Base-by-base conservation (phyloP, 1,140 invertebrate species). In the Octopus bimaculoides region DNA sequence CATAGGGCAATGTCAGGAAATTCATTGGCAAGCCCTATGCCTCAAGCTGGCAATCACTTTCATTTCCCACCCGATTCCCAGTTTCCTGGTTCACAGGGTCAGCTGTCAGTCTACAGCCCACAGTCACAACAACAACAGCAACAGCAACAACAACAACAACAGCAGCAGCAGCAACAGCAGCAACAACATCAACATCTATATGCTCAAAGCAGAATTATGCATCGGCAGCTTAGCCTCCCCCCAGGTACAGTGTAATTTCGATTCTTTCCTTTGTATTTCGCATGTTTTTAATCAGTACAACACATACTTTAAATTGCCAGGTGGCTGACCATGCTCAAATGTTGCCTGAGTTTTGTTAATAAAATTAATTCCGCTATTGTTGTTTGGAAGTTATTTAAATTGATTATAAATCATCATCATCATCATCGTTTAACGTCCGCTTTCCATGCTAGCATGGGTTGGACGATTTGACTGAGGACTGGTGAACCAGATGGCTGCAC, bases 1-100 rank as follows among this genome's bases (percentile, higher is more conserved):
- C 85, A 87, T 75, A 79, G 87, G 17, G 85, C 85, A 9, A 80
- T 88, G 52, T 88, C 87, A 41, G 86, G 87, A n/a, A 86, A 84
- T 56, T 82, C 85, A 4, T 74, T 85, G 53, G 83, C 84, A 61
- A 85, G 82, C 52, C 82, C 84, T n/a, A 75, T 75, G 52, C 80
- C 73, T n/a, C 82, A 79, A 69, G 74, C 77, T 20, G 80, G 71
- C 41, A 78, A 81, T 17, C 81, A 82, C 41, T 88, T 87, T 81
- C 84, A 86, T 77, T 87, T 86, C 74, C 83, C 82, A 8, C 83
- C 82, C 10, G 86, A 85, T 8, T 77, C 66, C n/a, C 86, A 86
- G 79, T 86, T 83, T 75, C 5, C 80, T n/a, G 79, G 17, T n/a
- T 80, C 55, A n/a, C 79, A 78, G 20, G 81, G 81, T 20, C 82